Evolutionary conservation across 2,888 invertebrate species (phyloP), one percentile per base, ranked within the genome.

Genomic region (Nephrocerus scutellatus): DNA sequence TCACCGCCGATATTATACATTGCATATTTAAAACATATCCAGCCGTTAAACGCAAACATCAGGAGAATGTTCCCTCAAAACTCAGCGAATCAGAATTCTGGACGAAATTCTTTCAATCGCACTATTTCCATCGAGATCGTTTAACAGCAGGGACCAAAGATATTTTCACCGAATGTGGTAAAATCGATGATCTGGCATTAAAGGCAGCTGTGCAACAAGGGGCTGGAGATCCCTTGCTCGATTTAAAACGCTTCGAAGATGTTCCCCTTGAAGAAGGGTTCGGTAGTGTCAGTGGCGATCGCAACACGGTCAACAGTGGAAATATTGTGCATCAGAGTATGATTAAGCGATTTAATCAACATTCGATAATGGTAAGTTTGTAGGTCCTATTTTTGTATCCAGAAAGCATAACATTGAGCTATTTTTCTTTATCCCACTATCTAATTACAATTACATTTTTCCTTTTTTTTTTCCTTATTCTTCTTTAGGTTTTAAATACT

Each of bases 21-120:
- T 91, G 93, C 55, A 95, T 99, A 72, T 98, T 98, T 68, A 91
- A 92, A 72, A 97, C 98, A 44, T 99, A 98, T 74, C 98, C 98
- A 14, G 92, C 95, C 51, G 98, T 98, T 1, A 85, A 91, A 60
- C 86, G 85, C 74, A 97, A 97, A 76, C 95, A 97, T 68, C 72
- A 83, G 41, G 97, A 98, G 66, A 84, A 91, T 69, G 98, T 99
- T 23, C 98, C 98, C 20, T 78, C 84, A 47, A 90, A 92, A 72
- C 77, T 97, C 78, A 80, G 86, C 1, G 98, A 98, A 71, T 80
- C 88, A 1, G 95, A 96, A 60, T 99, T 99, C 72, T 99, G 98
- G 98, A 93, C 92, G 10, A 89, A 93, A 61, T 99, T 99, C 72
- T 98, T 98, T 73, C 97, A 98, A 66, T 97, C 96, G 12, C 97